A percentile compares a stretch with the other conserved stretches of the same genome.
Evolutionary conservation across 35 echinoderm and acorn worm genomes (phyloP).

Genomic region (Holothuria glaberrima): DNA sequence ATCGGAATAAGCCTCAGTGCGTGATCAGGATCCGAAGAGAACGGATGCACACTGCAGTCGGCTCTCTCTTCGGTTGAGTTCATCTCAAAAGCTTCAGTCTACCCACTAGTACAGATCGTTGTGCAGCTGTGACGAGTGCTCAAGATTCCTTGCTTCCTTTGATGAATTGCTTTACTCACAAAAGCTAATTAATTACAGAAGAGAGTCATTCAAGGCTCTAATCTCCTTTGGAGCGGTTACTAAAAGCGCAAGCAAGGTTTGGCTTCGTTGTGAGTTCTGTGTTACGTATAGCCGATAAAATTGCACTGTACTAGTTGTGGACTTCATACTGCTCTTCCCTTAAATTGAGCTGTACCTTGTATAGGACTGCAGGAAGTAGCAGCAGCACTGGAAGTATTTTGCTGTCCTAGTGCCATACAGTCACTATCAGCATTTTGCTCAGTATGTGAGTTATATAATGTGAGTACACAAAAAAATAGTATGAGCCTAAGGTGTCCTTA

Average conservation of each 20-base stretch:
- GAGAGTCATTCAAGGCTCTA: not conserved
- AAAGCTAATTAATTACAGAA: not conserved
- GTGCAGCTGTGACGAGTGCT: not conserved
- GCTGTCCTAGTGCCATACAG: not conserved
- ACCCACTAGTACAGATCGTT: not conserved
- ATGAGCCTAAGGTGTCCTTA: no score
- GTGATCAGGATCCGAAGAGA: conserved; percentile 15
- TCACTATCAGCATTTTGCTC: no score
- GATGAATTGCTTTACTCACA: not conserved
- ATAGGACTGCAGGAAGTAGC: not conserved
- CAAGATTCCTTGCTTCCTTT: not conserved
- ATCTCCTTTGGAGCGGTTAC: not conserved
- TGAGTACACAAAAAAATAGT: no score
- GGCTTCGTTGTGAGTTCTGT: not conserved
- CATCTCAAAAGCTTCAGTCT: conserved; percentile 13
- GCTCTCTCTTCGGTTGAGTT: conserved; percentile 24
- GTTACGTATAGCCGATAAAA: not conserved
- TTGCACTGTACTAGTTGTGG: not conserved
- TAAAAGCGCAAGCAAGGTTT: not conserved
- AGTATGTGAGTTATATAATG: no score
- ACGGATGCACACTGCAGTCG: not conserved
- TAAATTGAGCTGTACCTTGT: not conserved
- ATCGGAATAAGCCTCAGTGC: conserved; percentile 12
- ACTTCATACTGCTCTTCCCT: not conserved
- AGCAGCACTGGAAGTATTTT: not conserved